These are phyloP conservation scores for Punctoribates punctum DNA, from an alignment of 2,888 invertebrate genomes.

Conservation along the genomic window DNA sequence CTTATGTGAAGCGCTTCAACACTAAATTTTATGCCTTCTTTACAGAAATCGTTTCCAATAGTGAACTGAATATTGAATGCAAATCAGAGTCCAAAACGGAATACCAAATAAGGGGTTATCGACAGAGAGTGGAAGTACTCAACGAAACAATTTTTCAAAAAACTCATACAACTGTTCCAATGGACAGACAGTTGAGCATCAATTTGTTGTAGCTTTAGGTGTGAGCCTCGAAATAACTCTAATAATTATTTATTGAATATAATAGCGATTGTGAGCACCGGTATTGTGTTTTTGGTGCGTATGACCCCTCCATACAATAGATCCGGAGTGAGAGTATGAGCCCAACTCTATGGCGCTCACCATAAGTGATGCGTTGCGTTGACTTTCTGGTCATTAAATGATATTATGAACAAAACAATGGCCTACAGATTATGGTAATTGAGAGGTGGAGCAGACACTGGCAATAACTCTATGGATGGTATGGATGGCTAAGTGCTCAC, in stretches of 20 bases:
- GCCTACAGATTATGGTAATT: slow-evolving; percentile 28
- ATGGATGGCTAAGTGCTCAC: slow-evolving; percentile 16
- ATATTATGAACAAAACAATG: slow-evolving; percentile 24
- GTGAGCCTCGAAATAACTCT: background rate
- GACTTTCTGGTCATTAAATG: slow-evolving; percentile 30
- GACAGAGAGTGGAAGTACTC: background rate
- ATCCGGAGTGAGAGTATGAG: background rate
- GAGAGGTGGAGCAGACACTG: slow-evolving; percentile 24
- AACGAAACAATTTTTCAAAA: background rate
- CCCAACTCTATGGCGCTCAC: background rate
- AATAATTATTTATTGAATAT: background rate
- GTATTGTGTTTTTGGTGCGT: slow-evolving; percentile 7
- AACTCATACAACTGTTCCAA: background rate
- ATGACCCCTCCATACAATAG: background rate
- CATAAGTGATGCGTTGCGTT: slow-evolving; percentile 24
- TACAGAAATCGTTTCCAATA: slow-evolving; percentile 4
- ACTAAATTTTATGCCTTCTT: background rate
- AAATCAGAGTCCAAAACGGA: slow-evolving; percentile 11
- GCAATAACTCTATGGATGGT: background rate
- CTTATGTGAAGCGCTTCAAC: background rate
- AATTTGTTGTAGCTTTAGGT: background rate
- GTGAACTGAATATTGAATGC: background rate
- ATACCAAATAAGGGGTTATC: slow-evolving; percentile 12
- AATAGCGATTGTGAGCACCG: background rate
- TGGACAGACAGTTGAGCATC: background rate